A percentile compares a stretch with the other conserved stretches of the same genome.
Conservation (phyloP, 1,140 invertebrate species). For the Drosophila obscura region DNA sequence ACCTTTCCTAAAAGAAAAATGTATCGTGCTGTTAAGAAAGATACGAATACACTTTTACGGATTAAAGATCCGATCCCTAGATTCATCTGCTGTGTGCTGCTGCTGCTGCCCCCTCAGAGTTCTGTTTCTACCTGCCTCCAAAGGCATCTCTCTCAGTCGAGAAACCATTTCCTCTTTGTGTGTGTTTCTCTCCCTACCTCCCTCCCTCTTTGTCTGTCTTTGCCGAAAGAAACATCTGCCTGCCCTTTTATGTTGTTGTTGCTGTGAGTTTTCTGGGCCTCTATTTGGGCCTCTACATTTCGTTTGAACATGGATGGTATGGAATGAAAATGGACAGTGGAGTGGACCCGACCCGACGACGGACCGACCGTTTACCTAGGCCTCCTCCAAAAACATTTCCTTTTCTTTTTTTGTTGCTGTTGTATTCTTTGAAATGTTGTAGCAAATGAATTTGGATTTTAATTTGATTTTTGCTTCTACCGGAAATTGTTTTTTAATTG, state of each 20-base stretch:
- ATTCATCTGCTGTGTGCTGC: too few species aligned
- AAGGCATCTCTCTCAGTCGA: too few species aligned
- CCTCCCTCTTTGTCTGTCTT: not conserved
- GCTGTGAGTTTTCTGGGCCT: conserved; percentile 10
- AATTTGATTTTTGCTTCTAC: conserved; percentile 52
- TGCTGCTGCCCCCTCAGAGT: too few species aligned
- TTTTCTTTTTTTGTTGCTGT: not conserved
- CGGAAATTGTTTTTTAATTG: conserved; percentile 65
- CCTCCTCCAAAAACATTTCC: conserved; percentile 27
- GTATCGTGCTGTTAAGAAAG: too few species aligned
- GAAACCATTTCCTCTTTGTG: not conserved
- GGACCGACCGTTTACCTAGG: conserved; percentile 24
- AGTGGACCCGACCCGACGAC: too few species aligned
- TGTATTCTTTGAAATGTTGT: conserved; percentile 16
- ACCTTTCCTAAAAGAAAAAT: too few species aligned
- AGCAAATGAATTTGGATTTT: conserved; percentile 54
- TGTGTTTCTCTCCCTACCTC: not conserved
- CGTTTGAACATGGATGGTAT: too few species aligned
- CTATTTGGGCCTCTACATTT: too few species aligned
- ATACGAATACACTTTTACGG: too few species aligned
- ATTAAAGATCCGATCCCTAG: too few species aligned
- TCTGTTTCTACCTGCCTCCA: too few species aligned
- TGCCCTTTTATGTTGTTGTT: conserved; percentile 11
- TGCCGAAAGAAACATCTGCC: not conserved
- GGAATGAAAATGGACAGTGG: too few species aligned